Base-by-base conservation (phyloP, 1,140 invertebrate species). In the Formica exsecta region DNA sequence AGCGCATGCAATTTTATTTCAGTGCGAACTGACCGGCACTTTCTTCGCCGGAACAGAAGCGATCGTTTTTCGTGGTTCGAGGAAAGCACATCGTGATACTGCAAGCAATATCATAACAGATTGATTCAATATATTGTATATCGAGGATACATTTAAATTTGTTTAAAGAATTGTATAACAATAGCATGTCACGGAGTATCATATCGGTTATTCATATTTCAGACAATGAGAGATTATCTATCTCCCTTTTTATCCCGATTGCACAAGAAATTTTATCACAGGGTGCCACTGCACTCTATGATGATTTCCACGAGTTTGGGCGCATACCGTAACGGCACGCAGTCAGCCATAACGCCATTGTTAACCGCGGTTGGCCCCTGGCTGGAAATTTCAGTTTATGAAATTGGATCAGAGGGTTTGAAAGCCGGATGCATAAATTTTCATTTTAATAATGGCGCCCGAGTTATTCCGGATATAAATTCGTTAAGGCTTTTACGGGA, bases 361-460 rank as follows among this genome's bases (percentile, higher is more conserved):
- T 80, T 80, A 57, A 51, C 44, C 44, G 22, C 32, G 29, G 44
- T n/a, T 25, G 44, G 29, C 54, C 64, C 41, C 65, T 51, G 77
- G 38, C 65, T 80, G 65, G 77, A 80, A 80, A 80, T 80, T 80
- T 80, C 65, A 71, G 77, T 80, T 80, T 80, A 80, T 80, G 77
- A 80, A 80, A 80, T 80, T 80, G 77, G 77, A 80, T 80, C 77
- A 80, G 77, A 80, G 77, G 36, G 77, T 41, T 41, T 80, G 77
- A 80, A 80, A 70, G 65, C 77, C 77, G 48, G 65, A 80, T 70
- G 77, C 65, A 80, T 80, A 80, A 80, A 80, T 80, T 80, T 80
- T 80, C 77, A 80, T 80, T 80, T 80, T 80, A 80, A 80, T 80
- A 80, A 80, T 80, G 41, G 65, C 44, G 65, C 48, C 77, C 65